Conservation (phyloP, 2,888 invertebrate species). For the Fabriciana adippe region DNA sequence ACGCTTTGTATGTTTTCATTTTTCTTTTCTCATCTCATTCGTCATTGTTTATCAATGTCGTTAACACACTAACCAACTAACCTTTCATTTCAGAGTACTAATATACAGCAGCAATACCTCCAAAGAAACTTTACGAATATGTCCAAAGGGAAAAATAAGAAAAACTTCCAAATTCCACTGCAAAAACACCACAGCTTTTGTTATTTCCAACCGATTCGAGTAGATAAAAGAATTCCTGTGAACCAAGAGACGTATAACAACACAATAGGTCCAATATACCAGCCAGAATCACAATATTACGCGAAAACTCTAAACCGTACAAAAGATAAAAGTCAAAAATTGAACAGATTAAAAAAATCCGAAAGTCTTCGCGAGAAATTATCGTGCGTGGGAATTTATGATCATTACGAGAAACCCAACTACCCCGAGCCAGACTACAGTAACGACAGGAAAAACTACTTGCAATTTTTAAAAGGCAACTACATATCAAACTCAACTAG, state of each 20-base stretch:
- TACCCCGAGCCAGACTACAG: constrained; percentile 75
- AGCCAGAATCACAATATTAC: constrained; percentile 72
- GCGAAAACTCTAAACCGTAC: constrained; percentile 77
- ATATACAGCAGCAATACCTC: constrained; percentile 82
- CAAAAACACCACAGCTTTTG: constrained; percentile 86
- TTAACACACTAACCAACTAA: constrained; percentile 65
- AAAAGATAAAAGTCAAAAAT: constrained; percentile 72
- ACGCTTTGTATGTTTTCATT: constrained; percentile 58
- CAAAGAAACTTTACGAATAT: constrained; percentile 82
- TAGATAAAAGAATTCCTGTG: constrained; percentile 80
- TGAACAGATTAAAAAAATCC: constrained; percentile 77
- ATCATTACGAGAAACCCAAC: constrained; percentile 75
- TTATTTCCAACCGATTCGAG: constrained; percentile 85
- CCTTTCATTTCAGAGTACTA: constrained; percentile 82
- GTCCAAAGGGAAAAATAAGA: constrained; percentile 80
- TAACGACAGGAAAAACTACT: constrained; percentile 72
- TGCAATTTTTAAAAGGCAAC: constrained; percentile 74
- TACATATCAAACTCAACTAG: constrained; percentile 78
- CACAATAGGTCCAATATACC: constrained; percentile 75
- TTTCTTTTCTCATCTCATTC: constrained; percentile 37
- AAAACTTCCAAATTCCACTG: constrained; percentile 84
- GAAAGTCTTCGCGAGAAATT: constrained; percentile 77
- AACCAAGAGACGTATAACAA: constrained; percentile 76
- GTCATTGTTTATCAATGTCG: constrained; percentile 51
- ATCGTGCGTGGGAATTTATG: constrained; percentile 77